These are phyloP conservation scores for Valencia hispanica DNA, from an alignment of 2,797 vertebrate genomes.

Conservation along the genomic window DNA sequence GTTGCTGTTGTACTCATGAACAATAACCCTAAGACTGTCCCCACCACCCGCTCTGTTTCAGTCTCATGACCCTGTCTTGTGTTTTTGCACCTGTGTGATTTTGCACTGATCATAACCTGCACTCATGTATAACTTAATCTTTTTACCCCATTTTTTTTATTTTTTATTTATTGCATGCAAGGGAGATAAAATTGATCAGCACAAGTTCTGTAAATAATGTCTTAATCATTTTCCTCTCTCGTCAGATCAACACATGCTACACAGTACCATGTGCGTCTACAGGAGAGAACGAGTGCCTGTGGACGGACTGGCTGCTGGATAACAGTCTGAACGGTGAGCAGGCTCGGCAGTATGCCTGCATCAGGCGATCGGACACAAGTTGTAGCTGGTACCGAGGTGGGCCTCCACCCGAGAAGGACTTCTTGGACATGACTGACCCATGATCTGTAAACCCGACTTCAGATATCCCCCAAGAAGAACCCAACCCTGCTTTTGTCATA, in stretches of 20 bases:
- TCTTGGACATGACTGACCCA: slow-evolving; percentile 88
- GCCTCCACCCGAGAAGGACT: slow-evolving; percentile 86
- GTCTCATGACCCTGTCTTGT: too few species aligned
- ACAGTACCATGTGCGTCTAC: slow-evolving; percentile 82
- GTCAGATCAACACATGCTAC: slow-evolving; percentile 91
- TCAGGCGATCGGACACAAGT: slow-evolving; percentile 85
- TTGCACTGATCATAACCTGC: too few species aligned
- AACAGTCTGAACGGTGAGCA: slow-evolving; percentile 86
- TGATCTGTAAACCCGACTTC: slow-evolving; percentile 68
- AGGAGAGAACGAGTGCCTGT: slow-evolving; percentile 88
- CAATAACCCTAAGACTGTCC: too few species aligned
- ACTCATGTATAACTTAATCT: too few species aligned
- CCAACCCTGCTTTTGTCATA: slow-evolving; percentile 44
- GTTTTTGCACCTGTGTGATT: too few species aligned
- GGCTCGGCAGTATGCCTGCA: slow-evolving; percentile 89
- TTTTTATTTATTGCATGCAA: too few species aligned
- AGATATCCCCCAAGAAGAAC: slow-evolving; percentile 10
- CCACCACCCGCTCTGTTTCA: too few species aligned
- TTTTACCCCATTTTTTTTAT: too few species aligned
- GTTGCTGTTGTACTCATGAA: too few species aligned
- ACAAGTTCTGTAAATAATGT: neutral
- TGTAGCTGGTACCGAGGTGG: slow-evolving; percentile 91
- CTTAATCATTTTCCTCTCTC: slow-evolving; percentile 31
- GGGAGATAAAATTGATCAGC: neutral
- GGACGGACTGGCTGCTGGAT: slow-evolving; percentile 91